Base-by-base conservation (phyloP, 2,888 invertebrate genomes). In the Xestoiulus laeticollis region DNA sequence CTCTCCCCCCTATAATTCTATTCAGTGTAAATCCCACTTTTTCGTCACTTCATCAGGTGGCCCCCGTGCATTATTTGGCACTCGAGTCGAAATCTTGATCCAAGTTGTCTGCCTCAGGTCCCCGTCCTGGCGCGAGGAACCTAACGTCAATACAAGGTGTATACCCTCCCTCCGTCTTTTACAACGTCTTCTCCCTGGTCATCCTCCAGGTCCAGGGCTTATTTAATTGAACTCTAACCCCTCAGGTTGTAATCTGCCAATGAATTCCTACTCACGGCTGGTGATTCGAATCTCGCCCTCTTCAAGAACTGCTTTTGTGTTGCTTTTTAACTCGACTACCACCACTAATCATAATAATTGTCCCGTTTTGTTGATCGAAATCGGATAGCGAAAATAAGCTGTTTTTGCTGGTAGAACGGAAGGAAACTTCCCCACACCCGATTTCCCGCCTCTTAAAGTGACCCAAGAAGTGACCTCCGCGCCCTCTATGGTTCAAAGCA, bases 1-100 rank as follows among this genome's bases (percentile, higher is more conserved):
- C 1, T 53, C 53, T 53, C 53, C 53, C 44, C 53, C 53, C 53
- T 53, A 53, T 53, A 53, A 53, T 53, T 53, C 53, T 53, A 53
- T 53, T 53, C 53, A 53, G 53, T 12, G 53, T 4, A 53, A 53
- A 53, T 53, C 53, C 53, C 14, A 4, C 3, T 14, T 53, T 53
- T 53, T 53, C 53, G 53, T 53, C 53, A 53, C 53, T 53, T 53
- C 53, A 53, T 53, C 53, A 53, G 53, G 53, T 53, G 53, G 53
- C 53, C 53, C 53, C 53, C 16, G 53, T 19, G 53, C 53, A 53
- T 53, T 53, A 53, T 53, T 53, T 53, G 53, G 16, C 53, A 53
- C 53, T 53, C 53, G 53, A 53, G 53, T 53, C 53, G 53, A 53
- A 53, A 53, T 53, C 53, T 53, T 16, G 53, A 53, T 53, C 53